Base-by-base conservation (phyloP, 2,797 vertebrate species). In the Danio tinwini region DNA sequence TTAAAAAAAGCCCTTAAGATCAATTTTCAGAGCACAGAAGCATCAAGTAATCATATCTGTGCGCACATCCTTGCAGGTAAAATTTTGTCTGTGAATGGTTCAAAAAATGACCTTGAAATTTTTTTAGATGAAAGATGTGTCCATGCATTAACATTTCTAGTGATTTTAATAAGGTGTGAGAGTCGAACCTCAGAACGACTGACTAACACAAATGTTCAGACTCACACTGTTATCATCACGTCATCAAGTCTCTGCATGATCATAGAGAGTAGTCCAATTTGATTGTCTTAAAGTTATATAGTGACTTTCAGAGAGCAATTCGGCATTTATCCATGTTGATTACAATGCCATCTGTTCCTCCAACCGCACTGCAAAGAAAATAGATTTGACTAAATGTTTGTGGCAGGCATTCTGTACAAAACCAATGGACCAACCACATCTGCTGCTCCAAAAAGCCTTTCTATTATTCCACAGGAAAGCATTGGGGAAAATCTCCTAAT, bases 291-390 rank as follows among this genome's bases (percentile, higher is more conserved):
- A 45, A 65, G 8, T 59, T 58, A 59, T 69, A 50, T 5, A 19
- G 12, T 39, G 29, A 58, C 44, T 49, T 77, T 50, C 47, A 78
- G 12, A 49, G 11, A 52, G 55, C 29, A 59, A 70, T 42, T 61
- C n/a, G 69, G 11, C 64, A 78, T 68, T 44, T 76, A 55, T 65
- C 80, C 81, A 39, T 80, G 72, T 74, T 83, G 69, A 87, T 84
- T 82, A 79, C 58, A 78, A 81, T 82, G 81, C 86, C 83, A 87
- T 87, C 85, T 87, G 86, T 82, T 86, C 68, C 47, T 69, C 59
- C 74, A 49, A 42, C 56, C 52, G 45, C 52, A 65, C 71, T 56
- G 37, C 63, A 77, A 78, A 83, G 50, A 79, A 81, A 83, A 67
- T 53, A 17, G 29, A 81, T 72, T 72, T 74, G 72, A 74, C 72